These are phyloP conservation scores for Diploptera punctata DNA, from an alignment of 2,888 invertebrate genomes.

Conservation along the genomic window DNA sequence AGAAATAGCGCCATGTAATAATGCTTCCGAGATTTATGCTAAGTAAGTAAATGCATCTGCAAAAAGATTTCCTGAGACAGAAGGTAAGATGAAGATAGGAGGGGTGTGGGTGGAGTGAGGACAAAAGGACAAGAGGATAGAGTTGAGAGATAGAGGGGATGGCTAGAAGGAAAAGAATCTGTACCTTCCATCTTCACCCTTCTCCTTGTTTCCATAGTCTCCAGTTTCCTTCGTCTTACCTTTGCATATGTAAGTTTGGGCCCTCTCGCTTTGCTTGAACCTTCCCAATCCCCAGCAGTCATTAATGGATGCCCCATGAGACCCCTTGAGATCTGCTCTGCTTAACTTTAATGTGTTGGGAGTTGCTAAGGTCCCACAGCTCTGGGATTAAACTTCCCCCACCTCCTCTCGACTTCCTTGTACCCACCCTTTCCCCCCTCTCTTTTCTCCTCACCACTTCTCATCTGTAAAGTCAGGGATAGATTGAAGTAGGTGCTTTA, in stretches of 20 bases:
- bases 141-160: no score
- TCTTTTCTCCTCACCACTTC: constrained; percentile 20
- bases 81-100: constrained; percentile 36
- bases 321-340: constrained; percentile 45
- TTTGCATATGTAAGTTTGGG: constrained; percentile 39
- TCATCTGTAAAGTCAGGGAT: constrained; percentile 37
- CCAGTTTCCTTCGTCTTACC: constrained; percentile 28
- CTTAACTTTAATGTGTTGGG: constrained; percentile 45
- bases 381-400: constrained; percentile 43
- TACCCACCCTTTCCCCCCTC: constrained; percentile 11
- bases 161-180: constrained; percentile 23
- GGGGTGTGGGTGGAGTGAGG: constrained; percentile 16
- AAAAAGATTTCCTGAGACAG: constrained; percentile 36
- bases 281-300: constrained; percentile 42
- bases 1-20: constrained; percentile 38
- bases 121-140: constrained; percentile 18
- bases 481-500: constrained; percentile 31
- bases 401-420: constrained; percentile 11
- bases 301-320: constrained; percentile 42
- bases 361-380: constrained; percentile 43
- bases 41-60: constrained; percentile 41
- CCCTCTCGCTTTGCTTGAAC: constrained; percentile 26
- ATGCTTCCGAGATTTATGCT: constrained; percentile 42
- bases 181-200: constrained; percentile 34
- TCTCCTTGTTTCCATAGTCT: constrained; percentile 14